Evolutionary conservation across 2,888 invertebrate species (phyloP), one percentile per base, ranked within the genome.

Genomic region (Chrysomela aeneicollis): DNA sequence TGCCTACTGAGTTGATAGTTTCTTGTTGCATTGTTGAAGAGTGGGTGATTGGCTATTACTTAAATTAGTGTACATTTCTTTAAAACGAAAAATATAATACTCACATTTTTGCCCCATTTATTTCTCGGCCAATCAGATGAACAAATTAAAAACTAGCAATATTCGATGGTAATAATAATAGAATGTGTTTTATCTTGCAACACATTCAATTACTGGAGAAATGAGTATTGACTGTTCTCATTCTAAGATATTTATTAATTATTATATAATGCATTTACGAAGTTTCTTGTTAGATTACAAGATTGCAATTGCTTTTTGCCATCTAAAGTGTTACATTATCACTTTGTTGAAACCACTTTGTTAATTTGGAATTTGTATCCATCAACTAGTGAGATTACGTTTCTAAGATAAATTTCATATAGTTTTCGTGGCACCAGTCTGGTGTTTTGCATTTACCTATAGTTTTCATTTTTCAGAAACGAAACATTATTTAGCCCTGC

Each of bases 111-210:
- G 17, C 47, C 46, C 32, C 52, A 51, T 65, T 59, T 66, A 61
- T 69, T 64, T 64, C 64, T 66, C 67, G 50, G 67, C 59, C 63
- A 67, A 68, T 22, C 55, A 9, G 35, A 42, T 37, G 57, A 57
- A 57, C 46, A 69, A 70, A 71, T 68, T 69, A 63, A 69, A 73
- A 75, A 42, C 42, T 42, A 42, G 74, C 75, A 74, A 74, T 74
- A 74, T 71, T 66, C 37, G 47, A 64, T 21, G 61, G 67, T 64
- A 61, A 66, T 64, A 61, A 63, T 49, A 54, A 58, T 58, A 32
- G 35, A n/a, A 42, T 68, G 67, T 63, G 66, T 68, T 62, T 67
- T 64, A 67, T 64, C 15, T 42, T 42, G 42, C 10, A 9, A n/a
- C 9, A 42, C 15, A 42, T 15, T 42, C 21, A 17, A 52, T 52